Base-by-base conservation (phyloP, 1,140 invertebrate species). In the Chelonus insularis region DNA sequence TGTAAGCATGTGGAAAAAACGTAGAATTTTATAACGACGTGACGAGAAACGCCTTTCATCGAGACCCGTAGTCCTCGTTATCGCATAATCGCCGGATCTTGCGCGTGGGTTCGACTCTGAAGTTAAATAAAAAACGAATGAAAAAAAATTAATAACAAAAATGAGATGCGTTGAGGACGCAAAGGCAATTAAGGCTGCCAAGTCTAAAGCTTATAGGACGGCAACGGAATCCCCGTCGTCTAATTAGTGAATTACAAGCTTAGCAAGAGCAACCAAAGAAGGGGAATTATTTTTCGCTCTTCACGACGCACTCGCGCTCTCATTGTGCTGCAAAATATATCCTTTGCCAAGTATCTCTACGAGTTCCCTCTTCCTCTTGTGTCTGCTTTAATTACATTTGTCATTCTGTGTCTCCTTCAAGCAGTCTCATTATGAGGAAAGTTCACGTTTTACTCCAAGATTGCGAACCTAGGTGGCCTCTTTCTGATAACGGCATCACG, bases 401-500 rank as follows among this genome's bases (percentile, higher is more conserved):
- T 78, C 76, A 77, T 80, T 78, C 59, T 73, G 70, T 68, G 60
- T 64, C 18, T 57, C 4, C 37, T 21, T 37, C 12, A 37, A 37
- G 25, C 25, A 69, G 72, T 74, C 76, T 78, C 73, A 75, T 78
- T 78, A 76, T 68, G 75, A 79, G 1, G 0, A 37, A 9, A 37
- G 1, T 8, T 8, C 1, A 0, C 4, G 1, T 37, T n/a, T 3
- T 37, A 9, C 9, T 4, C n/a, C n/a, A 11, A 25, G 5, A 25
- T 25, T 23, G 23, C 18, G 9, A 23, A 25, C 16, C 69, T 72
- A 72, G 72, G 71, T 78, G 75, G 76, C 72, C 75, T 75, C 69
- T 74, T 79, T 80, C 72, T 72, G 67, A 67, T 79, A 78, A 79
- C 76, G 75, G 76, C 77, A 77, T 68, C 64, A 65, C 63, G 65